Conservation (phyloP, 2,113 vertebrate genomes). For the Pimephales promelas region DNA sequence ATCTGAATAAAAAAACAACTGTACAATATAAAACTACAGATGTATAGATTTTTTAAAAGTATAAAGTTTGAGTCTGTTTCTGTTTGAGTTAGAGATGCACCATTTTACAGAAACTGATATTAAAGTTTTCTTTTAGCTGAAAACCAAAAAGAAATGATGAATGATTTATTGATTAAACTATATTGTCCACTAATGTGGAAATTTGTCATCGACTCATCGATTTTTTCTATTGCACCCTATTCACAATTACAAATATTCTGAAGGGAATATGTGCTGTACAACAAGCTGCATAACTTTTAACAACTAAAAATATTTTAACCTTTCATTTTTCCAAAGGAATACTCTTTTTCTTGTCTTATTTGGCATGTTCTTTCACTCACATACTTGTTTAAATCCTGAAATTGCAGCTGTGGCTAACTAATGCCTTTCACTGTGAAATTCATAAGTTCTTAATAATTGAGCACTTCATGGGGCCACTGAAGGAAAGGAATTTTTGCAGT, state of each 20-base stretch:
- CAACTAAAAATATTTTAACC: background rate
- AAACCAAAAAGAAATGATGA: background rate
- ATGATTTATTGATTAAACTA: background rate
- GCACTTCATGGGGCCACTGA: background rate
- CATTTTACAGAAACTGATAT: no score
- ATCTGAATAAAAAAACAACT: no score
- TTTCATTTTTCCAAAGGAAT: background rate
- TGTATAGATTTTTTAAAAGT: background rate
- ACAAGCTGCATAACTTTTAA: background rate
- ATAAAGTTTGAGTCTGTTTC: background rate
- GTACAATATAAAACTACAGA: background rate
- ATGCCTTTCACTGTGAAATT: background rate
- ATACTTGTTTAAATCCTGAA: conserved; percentile 4
- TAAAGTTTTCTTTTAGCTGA: no score
- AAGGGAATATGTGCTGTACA: background rate
- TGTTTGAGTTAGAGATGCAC: background rate
- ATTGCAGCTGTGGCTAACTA: background rate
- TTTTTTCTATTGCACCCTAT: background rate
- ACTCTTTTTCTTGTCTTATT: background rate
- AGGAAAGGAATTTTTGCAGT: background rate
- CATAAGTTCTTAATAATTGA: background rate
- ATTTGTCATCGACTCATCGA: background rate
- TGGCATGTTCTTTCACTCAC: background rate
- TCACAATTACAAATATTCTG: background rate
- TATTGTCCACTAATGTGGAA: background rate